A percentile compares a stretch with the other conserved stretches of the same genome.
Evolutionary conservation across 2,113 vertebrate genomes (phyloP).

Genomic region (Mola mola): DNA sequence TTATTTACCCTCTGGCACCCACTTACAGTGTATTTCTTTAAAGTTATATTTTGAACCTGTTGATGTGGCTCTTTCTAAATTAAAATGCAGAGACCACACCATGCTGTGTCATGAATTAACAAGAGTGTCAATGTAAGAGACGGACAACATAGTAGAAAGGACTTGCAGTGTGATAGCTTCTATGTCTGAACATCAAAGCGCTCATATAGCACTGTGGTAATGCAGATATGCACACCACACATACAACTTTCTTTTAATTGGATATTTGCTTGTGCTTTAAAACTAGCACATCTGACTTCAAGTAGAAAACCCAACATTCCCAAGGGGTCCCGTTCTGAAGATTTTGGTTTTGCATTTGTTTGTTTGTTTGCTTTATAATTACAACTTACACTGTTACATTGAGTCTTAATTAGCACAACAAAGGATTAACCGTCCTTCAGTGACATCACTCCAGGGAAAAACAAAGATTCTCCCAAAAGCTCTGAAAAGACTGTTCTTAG

Average conservation of each 20-base stretch:
- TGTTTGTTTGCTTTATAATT: not conserved
- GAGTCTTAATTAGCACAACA: constrained; percentile 35
- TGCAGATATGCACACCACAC: too few species aligned
- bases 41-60: too few species aligned
- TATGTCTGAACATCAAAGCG: too few species aligned
- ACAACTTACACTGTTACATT: constrained; percentile 7
- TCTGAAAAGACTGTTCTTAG: not conserved
- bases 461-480: not conserved
- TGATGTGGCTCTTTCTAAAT: too few species aligned
- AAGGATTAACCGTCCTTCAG: constrained; percentile 38
- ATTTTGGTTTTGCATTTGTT: constrained; percentile 10
- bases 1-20: too few species aligned
- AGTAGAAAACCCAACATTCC: constrained; percentile 5
- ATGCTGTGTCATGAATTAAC: too few species aligned
- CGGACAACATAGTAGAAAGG: too few species aligned
- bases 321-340: not conserved
- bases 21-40: too few species aligned
- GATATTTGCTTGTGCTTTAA: not conserved
- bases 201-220: too few species aligned
- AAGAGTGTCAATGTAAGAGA: too few species aligned
- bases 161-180: too few species aligned
- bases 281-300: not conserved
- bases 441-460: constrained; percentile 18
- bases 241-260: not conserved
- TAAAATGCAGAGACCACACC: too few species aligned